These are phyloP conservation scores for Tachina fera DNA, from an alignment of 2,888 invertebrate genomes.

Conservation along the genomic window DNA sequence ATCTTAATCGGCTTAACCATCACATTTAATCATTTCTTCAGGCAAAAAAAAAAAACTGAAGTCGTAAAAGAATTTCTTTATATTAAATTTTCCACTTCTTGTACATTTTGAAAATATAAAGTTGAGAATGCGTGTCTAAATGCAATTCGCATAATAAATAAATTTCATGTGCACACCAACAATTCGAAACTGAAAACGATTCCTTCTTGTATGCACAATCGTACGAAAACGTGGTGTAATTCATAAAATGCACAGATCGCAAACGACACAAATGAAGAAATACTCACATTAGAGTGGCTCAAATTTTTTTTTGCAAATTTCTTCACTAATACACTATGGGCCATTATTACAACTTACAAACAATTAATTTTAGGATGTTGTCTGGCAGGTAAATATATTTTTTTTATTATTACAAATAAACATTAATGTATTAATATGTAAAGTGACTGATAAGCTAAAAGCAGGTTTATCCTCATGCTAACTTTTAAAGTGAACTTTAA, in stretches of 20 bases:
- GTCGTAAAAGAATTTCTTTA: neutral
- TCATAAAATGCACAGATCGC: neutral
- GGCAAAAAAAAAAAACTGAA: neutral
- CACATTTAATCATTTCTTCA: neutral
- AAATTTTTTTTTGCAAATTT: neutral
- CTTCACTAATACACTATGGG: too few relatives aligned
- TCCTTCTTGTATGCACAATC: neutral
- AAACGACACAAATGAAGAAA: neutral
- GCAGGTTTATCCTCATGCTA: too few relatives aligned
- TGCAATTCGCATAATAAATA: conserved; percentile 69
- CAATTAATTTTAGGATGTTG: too few relatives aligned
- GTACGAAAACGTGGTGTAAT: neutral
- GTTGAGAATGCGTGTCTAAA: conserved; percentile 70
- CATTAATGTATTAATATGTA: too few relatives aligned
- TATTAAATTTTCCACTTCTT: conserved; percentile 29
- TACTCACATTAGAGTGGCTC: neutral
- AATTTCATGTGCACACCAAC: conserved; percentile 62
- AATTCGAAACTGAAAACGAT: conserved; percentile 38
- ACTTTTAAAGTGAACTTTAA: too few relatives aligned
- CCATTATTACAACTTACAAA: too few relatives aligned
- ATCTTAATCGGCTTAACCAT: neutral
- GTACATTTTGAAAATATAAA: conserved; percentile 53
- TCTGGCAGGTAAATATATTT: too few relatives aligned
- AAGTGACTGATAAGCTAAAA: too few relatives aligned
- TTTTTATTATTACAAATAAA: too few relatives aligned